These are phyloP conservation scores for Abramis brama DNA, from an alignment of 2,113 vertebrate genomes.

Conservation along the genomic window DNA sequence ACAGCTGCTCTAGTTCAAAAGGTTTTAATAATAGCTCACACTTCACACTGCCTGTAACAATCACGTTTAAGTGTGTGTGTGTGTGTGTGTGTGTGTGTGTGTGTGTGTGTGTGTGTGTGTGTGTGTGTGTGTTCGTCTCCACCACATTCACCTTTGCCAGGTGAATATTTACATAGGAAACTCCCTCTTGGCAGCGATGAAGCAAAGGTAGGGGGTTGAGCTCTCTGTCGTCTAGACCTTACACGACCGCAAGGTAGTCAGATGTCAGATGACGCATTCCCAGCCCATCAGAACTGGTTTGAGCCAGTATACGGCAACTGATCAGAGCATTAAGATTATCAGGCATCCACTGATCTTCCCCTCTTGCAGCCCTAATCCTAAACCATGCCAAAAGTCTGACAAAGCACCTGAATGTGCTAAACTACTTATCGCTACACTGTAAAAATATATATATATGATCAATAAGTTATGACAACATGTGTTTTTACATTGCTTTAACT, in stretches of 20 bases:
- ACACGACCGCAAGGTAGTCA: slow-evolving; percentile 53
- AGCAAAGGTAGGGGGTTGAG: slow-evolving; percentile 35
- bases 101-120: too few species aligned
- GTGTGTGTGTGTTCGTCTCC: background rate
- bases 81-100: too few species aligned
- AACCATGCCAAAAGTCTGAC: slow-evolving; percentile 21
- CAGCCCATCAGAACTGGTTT: slow-evolving; percentile 69
- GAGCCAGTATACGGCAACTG: slow-evolving; percentile 61
- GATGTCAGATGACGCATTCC: slow-evolving; percentile 63
- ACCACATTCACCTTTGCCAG: slow-evolving; percentile 12
- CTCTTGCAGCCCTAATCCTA: slow-evolving; percentile 46
- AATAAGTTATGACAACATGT: too few species aligned
- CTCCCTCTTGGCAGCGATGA: slow-evolving; percentile 9
- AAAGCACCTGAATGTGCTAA: slow-evolving; percentile 32
- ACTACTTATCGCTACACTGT: too few species aligned
- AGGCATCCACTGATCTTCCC: slow-evolving; percentile 60
- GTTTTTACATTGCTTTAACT: too few species aligned
- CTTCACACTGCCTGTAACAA: background rate
- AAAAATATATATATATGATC: too few species aligned
- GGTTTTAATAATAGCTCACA: slow-evolving; percentile 8
- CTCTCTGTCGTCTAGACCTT: slow-evolving; percentile 37
- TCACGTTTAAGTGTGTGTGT: background rate
- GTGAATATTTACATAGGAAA: slow-evolving; percentile 56
- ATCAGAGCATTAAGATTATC: slow-evolving; percentile 66
- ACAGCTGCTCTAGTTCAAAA: background rate